A percentile compares a stretch with the other conserved stretches of the same genome.
phyloP scores from a whole-genome alignment of 2,797 vertebrate genomes.

The Delichon dasypus region DNA sequence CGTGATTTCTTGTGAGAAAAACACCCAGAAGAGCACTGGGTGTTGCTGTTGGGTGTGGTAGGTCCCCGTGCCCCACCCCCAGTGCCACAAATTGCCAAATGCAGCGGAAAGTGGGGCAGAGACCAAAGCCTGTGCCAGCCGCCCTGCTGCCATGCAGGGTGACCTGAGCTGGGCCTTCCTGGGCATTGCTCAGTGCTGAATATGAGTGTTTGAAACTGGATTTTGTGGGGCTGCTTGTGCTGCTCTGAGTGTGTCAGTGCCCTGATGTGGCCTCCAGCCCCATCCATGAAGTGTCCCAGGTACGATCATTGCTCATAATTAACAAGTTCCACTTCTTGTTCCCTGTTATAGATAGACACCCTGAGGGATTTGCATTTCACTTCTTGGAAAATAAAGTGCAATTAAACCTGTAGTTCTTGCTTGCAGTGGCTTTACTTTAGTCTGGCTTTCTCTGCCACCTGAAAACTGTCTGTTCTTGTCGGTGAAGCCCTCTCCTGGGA shows the following conservation, averaged over 20 bases:
- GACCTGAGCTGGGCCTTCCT: not conserved
- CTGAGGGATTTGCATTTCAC: not conserved
- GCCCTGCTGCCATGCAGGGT: accelerated
- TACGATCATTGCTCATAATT: not conserved
- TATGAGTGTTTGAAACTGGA: accelerated
- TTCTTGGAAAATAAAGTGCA: slow-evolving; percentile 62
- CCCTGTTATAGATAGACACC: accelerated
- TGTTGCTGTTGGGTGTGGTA: accelerated
- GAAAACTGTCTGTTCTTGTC: not conserved
- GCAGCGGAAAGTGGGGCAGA: not conserved
- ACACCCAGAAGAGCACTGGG: too few species aligned
- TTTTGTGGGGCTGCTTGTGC: not conserved
- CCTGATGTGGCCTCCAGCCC: accelerated
- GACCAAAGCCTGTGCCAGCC: not conserved
- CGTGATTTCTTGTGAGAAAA: not conserved
- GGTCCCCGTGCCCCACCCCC: accelerated
- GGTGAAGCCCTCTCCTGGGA: not conserved
- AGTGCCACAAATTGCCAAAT: not conserved
- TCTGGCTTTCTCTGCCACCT: accelerated
- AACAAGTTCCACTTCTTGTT: not conserved
- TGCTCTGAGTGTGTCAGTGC: not conserved
- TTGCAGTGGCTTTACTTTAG: not conserved
- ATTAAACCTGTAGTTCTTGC: not conserved
- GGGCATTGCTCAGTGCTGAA: not conserved
- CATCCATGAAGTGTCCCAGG: accelerated